A percentile compares a stretch with the other conserved stretches of the same genome.
Evolutionary conservation across 2,888 invertebrate genomes (phyloP).

Genomic region (Boloria selene): DNA sequence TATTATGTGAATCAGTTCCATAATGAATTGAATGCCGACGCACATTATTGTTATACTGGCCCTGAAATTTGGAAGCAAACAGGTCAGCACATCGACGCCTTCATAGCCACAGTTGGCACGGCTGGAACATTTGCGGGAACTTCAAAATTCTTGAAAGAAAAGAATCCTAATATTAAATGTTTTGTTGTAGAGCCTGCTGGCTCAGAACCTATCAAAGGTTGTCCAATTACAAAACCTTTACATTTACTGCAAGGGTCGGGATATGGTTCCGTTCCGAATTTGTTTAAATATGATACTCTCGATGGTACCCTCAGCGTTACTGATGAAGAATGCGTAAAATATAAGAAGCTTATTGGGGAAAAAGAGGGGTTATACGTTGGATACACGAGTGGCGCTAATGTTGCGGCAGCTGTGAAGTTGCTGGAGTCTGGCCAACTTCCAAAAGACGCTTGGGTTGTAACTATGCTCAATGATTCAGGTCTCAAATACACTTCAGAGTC

Average conservation of each 20-base stretch:
- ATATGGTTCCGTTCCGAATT: slow-evolving; percentile 67
- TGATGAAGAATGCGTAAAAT: slow-evolving; percentile 67
- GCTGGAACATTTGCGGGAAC: slow-evolving; percentile 72
- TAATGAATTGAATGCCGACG: slow-evolving; percentile 59
- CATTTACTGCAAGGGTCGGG: slow-evolving; percentile 75
- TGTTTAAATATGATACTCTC: slow-evolving; percentile 67
- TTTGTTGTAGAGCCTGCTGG: slow-evolving; percentile 72
- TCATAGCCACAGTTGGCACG: slow-evolving; percentile 71
- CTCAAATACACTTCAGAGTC: slow-evolving; percentile 72
- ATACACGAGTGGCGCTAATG: slow-evolving; percentile 74
- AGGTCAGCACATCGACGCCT: slow-evolving; percentile 69
- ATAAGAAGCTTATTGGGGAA: slow-evolving; percentile 63
- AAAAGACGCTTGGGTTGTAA: slow-evolving; percentile 70
- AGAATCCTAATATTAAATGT: slow-evolving; percentile 60
- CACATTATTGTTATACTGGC: slow-evolving; percentile 72
- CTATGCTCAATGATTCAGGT: slow-evolving; percentile 66
- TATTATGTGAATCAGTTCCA: slow-evolving; percentile 72
- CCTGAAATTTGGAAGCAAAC: slow-evolving; percentile 77
- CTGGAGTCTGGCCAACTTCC: slow-evolving; percentile 65
- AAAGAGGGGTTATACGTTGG: slow-evolving; percentile 74
- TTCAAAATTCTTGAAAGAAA: slow-evolving; percentile 67
- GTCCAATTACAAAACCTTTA: slow-evolving; percentile 67
- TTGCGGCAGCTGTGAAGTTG: slow-evolving; percentile 71
- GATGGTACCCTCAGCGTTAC: slow-evolving; percentile 67
- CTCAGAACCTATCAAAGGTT: slow-evolving; percentile 69